Percentiles rank a stretch among this genome's conserved stretches.
phyloP scores from a whole-genome alignment of 2,113 vertebrate species.

The Rafetus swinhoei region DNA sequence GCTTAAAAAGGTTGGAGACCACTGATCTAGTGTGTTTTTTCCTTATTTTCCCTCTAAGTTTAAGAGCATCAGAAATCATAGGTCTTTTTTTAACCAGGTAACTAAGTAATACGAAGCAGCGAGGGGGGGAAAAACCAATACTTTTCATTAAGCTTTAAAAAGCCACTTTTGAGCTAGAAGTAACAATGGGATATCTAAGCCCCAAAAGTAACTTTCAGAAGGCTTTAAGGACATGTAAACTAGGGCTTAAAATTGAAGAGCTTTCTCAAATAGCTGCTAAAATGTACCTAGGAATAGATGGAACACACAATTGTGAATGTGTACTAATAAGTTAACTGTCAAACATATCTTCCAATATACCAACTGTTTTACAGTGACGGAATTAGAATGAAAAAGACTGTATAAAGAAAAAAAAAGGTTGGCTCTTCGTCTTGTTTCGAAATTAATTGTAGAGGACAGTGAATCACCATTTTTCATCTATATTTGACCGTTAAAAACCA shows the following conservation, averaged over 20 bases:
- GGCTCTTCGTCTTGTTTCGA: neutral
- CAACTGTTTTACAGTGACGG: neutral
- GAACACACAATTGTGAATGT: neutral
- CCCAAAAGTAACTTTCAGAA: neutral
- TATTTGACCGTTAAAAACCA: neutral
- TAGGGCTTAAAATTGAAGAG: neutral
- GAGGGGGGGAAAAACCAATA: neutral
- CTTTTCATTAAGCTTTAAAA: neutral
- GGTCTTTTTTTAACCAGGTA: neutral
- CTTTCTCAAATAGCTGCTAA: neutral
- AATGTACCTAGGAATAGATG: neutral
- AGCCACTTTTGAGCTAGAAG: neutral
- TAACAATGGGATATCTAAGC: neutral
- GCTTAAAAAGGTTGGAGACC: too few species aligned
- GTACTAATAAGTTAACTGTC: neutral
- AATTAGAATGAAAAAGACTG: too few species aligned
- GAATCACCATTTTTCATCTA: constrained; percentile 32
- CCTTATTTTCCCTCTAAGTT: neutral
- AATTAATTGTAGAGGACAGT: neutral
- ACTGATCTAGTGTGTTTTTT: neutral
- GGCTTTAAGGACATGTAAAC: neutral
- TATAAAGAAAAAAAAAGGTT: neutral
- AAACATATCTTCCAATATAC: neutral
- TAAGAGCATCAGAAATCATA: neutral
- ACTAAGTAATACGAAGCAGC: neutral